Evolutionary conservation across 2,113 vertebrate species (phyloP).

Genomic region (Naja naja): DNA sequence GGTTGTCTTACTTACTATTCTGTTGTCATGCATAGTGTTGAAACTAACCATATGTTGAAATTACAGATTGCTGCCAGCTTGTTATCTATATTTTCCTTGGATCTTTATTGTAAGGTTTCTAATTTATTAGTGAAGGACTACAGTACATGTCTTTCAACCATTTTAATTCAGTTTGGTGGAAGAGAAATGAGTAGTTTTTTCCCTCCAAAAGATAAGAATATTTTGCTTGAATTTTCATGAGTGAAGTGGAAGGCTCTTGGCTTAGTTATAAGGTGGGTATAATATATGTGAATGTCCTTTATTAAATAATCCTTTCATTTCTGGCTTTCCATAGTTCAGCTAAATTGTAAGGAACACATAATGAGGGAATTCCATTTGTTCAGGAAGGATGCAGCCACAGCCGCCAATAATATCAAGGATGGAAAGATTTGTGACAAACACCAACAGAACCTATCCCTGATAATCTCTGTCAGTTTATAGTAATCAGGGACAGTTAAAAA

Average conservation of each 20-base stretch:
- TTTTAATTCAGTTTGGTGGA: neutral
- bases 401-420: neutral
- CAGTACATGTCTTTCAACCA: neutral
- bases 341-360: neutral
- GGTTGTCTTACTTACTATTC: too few species aligned
- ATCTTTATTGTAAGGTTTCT: neutral
- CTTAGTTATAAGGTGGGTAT: neutral
- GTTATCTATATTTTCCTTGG: neutral
- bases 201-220: neutral
- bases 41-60: neutral
- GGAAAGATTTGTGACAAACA: neutral
- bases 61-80: neutral
- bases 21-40: neutral
- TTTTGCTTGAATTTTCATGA: neutral
- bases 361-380: neutral
- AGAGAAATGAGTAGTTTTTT: neutral
- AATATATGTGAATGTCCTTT: neutral
- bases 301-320: neutral
- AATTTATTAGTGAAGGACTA: neutral
- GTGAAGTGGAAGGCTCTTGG: neutral
- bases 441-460: neutral
- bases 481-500: neutral
- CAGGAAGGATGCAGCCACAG: neutral
- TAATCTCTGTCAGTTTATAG: neutral
- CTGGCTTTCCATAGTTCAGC: neutral